Conservation (phyloP, 2,888 invertebrate species). For the Limnephilus marmoratus region DNA sequence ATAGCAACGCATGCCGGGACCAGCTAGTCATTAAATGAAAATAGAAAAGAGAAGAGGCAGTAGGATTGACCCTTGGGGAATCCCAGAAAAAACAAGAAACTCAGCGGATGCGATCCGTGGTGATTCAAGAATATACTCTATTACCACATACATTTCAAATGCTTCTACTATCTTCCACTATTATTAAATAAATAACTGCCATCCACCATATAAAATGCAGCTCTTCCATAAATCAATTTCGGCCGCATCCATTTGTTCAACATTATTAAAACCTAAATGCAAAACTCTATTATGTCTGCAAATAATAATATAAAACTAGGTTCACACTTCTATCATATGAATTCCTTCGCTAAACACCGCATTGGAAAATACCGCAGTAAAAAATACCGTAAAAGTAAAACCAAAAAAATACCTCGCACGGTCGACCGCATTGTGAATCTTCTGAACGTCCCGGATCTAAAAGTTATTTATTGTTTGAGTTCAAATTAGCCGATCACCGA, state of each 20-base stretch:
- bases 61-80: too few species aligned
- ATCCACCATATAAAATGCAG: too few species aligned
- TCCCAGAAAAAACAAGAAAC: too few species aligned
- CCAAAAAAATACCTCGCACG: neutral
- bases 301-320: neutral
- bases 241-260: neutral
- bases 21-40: too few species aligned
- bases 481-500: neutral
- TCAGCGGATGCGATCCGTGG: too few species aligned
- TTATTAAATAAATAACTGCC: too few species aligned
- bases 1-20: too few species aligned
- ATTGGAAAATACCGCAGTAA: neutral
- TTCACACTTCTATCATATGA: neutral
- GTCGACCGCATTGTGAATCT: conserved; percentile 2
- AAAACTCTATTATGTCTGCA: neutral
- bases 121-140: too few species aligned
- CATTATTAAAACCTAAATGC: neutral
- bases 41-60: too few species aligned
- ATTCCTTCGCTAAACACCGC: neutral
- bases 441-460: neutral
- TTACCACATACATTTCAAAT: too few species aligned
- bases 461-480: neutral
- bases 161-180: too few species aligned
- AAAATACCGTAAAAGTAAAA: neutral
- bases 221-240: too few species aligned